Conservation (phyloP, 2,888 invertebrate genomes). For the Carterocephalus palaemon region DNA sequence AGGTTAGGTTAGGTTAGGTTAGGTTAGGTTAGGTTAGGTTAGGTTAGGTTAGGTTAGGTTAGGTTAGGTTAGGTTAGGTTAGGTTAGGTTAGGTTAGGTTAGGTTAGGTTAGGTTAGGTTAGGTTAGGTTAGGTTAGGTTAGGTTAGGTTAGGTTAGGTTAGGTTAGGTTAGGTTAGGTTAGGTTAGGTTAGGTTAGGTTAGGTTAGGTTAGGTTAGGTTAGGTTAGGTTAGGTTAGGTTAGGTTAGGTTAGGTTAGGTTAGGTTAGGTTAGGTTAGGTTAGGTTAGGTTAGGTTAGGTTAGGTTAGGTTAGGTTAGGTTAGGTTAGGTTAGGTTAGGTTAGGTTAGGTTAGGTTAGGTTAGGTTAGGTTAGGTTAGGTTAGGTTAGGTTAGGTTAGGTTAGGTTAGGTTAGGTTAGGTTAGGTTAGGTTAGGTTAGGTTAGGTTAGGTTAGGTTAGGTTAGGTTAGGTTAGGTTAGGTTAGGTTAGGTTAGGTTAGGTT, state of each 20-base stretch:
- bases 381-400: slow-evolving; percentile 26
- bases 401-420: slow-evolving; percentile 28
- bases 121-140: slow-evolving; percentile 22
- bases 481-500: background rate
- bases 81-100: slow-evolving; percentile 15
- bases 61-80: slow-evolving; percentile 14
- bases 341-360: slow-evolving; percentile 25
- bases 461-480: background rate
- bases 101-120: slow-evolving; percentile 20
- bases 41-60: slow-evolving; percentile 2
- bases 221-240: slow-evolving; percentile 26
- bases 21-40: slow-evolving; percentile 13
- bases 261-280: slow-evolving; percentile 24
- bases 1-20: slow-evolving; percentile 15
- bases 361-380: slow-evolving; percentile 24
- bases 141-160: slow-evolving; percentile 30
- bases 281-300: slow-evolving; percentile 22
- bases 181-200: slow-evolving; percentile 29
- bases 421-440: slow-evolving; percentile 28
- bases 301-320: slow-evolving; percentile 24
- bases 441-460: slow-evolving; percentile 26
- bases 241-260: slow-evolving; percentile 27
- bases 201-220: slow-evolving; percentile 27
- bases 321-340: slow-evolving; percentile 24
- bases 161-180: slow-evolving; percentile 30